phyloP scores from a whole-genome alignment of 2,888 invertebrate genomes.

The Drosophila siamana region DNA sequence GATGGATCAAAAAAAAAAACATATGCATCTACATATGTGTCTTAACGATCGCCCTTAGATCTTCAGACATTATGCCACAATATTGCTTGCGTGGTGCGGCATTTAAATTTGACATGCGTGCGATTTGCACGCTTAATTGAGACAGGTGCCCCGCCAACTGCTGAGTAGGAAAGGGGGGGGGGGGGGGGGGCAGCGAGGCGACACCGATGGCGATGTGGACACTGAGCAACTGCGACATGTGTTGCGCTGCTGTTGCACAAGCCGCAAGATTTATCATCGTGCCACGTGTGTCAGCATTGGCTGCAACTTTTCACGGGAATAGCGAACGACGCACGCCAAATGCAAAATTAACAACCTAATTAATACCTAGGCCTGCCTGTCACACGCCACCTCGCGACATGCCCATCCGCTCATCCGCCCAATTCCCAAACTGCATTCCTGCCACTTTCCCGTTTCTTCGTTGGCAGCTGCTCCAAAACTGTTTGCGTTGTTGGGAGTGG shows the following conservation, averaged over 20 bases:
- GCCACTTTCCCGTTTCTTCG: neutral
- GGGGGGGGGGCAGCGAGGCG: neutral
- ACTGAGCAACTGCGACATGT: constrained; percentile 65
- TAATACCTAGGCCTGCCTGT: constrained; percentile 75
- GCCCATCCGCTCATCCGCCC: constrained; percentile 28
- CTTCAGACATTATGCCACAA: constrained; percentile 44
- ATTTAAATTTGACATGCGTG: constrained; percentile 74
- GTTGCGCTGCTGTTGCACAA: constrained; percentile 75
- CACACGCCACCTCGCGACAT: constrained; percentile 50
- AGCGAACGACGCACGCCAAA: constrained; percentile 80
- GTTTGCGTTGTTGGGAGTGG: constrained; percentile 32
- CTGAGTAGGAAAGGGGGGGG: neutral
- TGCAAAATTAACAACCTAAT: constrained; percentile 85
- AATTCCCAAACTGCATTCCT: constrained; percentile 19
- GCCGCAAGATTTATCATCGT: constrained; percentile 74
- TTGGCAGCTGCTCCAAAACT: constrained; percentile 75
- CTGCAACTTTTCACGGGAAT: constrained; percentile 70
- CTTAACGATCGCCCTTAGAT: constrained; percentile 62
- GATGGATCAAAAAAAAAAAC: too few species aligned
- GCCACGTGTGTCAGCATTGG: constrained; percentile 71
- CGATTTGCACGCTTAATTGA: constrained; percentile 82
- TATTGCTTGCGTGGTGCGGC: constrained; percentile 57
- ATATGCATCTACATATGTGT: neutral
- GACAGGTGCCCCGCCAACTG: constrained; percentile 69
- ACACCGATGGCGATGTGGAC: too few species aligned